These are phyloP conservation scores for Margaritifera margaritifera DNA, from an alignment of 2,888 invertebrate species.

Conservation along the genomic window DNA sequence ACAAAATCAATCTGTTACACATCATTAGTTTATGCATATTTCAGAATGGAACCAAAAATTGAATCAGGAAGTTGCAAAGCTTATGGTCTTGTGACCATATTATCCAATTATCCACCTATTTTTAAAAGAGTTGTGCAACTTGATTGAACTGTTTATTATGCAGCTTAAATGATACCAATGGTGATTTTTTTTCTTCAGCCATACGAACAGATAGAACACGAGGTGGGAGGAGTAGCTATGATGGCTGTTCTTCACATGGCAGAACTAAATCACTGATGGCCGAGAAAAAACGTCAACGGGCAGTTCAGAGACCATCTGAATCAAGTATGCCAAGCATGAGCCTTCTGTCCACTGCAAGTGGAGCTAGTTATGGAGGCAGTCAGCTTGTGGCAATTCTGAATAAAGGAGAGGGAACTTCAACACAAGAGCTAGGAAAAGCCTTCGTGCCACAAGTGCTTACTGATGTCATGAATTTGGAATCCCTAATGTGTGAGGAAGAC, in stretches of 20 bases:
- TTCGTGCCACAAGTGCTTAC: conserved; percentile 62
- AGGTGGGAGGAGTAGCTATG: conserved; percentile 94
- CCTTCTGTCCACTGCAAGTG: conserved; percentile 2
- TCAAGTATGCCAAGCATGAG: background rate
- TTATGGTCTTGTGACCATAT: too few species aligned
- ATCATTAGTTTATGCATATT: too few species aligned
- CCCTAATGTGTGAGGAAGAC: conserved; percentile 67
- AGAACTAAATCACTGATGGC: conserved; percentile 34
- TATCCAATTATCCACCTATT: too few species aligned
- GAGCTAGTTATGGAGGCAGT: conserved; percentile 28
- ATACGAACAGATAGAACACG: conserved; percentile 96
- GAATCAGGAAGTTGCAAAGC: too few species aligned
- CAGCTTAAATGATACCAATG: background rate
- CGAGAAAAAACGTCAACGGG: conserved; percentile 27
- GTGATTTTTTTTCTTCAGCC: conserved; percentile 75
- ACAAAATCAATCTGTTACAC: too few species aligned
- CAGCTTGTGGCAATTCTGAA: conserved; percentile 60
- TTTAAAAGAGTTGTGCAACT: background rate
- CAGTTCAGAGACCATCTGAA: background rate
- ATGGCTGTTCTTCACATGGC: conserved; percentile 62
- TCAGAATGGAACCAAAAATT: too few species aligned
- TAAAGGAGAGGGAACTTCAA: conserved; percentile 15
- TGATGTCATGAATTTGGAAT: conserved; percentile 69
- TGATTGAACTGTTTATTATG: background rate
- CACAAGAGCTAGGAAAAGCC: conserved; percentile 23